These are phyloP conservation scores for Drosophila willistoni DNA, from an alignment of 1,140 invertebrate species.

Conservation along the genomic window DNA sequence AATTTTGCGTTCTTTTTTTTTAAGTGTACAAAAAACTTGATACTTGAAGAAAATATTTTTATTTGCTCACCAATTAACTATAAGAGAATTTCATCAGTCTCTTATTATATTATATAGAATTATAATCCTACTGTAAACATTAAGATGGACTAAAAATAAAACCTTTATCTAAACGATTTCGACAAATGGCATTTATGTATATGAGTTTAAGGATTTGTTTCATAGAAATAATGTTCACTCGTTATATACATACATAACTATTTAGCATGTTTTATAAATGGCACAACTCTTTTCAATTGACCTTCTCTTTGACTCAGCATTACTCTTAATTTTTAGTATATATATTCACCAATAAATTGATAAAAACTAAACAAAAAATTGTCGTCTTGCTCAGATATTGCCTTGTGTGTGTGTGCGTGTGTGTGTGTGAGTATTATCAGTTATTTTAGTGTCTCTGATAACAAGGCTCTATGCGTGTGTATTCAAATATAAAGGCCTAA, in stretches of 20 bases:
- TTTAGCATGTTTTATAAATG: not conserved
- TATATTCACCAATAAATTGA: not conserved
- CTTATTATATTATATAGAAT: no score
- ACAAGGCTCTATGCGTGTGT: not conserved
- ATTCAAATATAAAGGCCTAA: constrained; percentile 20
- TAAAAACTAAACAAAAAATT: not conserved
- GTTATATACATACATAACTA: not conserved
- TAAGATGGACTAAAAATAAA: no score
- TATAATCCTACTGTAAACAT: no score
- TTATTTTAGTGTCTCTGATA: constrained; percentile 8
- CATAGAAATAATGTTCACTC: not conserved
- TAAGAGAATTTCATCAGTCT: no score
- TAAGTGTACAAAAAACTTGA: no score
- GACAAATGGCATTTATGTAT: no score
- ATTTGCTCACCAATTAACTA: no score
- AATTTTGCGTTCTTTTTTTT: no score
- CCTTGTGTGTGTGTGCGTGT: not conserved
- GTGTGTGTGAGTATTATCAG: constrained; percentile 9
- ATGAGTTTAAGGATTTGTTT: no score
- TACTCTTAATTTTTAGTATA: not conserved
- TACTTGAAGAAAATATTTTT: no score
- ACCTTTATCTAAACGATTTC: no score
- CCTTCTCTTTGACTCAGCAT: constrained; percentile 8
- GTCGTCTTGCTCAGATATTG: not conserved
- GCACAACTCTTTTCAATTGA: not conserved